Conservation (phyloP, 1,140 invertebrate genomes). For the Hylaeus anthracinus region DNA sequence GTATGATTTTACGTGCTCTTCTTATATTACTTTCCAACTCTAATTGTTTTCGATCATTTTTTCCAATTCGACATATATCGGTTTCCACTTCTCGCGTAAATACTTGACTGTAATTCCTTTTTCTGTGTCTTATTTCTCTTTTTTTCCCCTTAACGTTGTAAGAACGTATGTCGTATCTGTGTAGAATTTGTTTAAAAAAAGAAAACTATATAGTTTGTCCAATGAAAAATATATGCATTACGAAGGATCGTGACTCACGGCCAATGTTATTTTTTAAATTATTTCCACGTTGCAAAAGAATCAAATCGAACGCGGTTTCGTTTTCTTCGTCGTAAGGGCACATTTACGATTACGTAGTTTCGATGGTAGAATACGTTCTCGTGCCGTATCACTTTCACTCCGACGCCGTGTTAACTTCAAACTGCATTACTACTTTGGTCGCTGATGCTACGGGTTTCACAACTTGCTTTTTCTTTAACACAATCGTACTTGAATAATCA, state of each 20-base stretch:
- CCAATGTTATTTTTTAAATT: not conserved
- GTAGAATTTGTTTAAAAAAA: not conserved
- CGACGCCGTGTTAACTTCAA: slow-evolving; percentile 2
- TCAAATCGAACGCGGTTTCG: not conserved
- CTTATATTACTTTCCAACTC: not conserved
- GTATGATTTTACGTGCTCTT: not conserved
- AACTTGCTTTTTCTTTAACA: slow-evolving; percentile 16
- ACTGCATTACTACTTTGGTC: slow-evolving; percentile 22
- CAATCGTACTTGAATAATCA: slow-evolving; percentile 2
- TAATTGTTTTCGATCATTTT: not conserved
- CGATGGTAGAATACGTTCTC: not conserved
- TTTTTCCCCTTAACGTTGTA: too few species aligned
- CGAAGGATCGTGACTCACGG: too few species aligned
- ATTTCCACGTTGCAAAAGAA: not conserved
- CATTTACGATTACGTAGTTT: not conserved
- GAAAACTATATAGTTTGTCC: not conserved
- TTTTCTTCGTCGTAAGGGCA: not conserved
- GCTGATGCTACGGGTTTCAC: slow-evolving; percentile 29
- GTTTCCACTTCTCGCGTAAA: not conserved
- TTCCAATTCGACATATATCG: not conserved
- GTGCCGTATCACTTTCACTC: slow-evolving; percentile 36
- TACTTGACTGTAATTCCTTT: not conserved
- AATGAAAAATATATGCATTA: not conserved
- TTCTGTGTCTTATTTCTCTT: too few species aligned
- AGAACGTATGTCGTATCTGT: not conserved